Conservation (phyloP, 2,113 vertebrate genomes). For the Heterochromis multidens region DNA sequence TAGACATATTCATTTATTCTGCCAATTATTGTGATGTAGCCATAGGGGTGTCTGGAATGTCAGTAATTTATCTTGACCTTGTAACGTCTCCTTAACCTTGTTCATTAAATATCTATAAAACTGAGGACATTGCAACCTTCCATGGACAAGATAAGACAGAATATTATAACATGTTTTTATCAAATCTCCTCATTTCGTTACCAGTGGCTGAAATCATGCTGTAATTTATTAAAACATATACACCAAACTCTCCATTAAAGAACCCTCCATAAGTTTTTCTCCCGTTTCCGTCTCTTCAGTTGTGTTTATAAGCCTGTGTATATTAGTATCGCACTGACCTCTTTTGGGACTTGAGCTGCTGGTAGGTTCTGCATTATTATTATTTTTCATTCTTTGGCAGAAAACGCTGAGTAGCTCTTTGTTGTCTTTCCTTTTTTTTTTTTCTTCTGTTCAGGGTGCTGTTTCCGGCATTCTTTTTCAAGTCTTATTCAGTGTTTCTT, state of each 20-base stretch:
- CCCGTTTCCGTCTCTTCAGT: neutral
- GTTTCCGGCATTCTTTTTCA: neutral
- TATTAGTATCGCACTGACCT: neutral
- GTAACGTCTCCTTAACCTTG: conserved; percentile 17
- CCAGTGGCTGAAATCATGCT: neutral
- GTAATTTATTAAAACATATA: neutral
- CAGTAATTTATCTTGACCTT: conserved; percentile 7
- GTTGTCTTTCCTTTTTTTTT: neutral
- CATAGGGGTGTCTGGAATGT: conserved; percentile 15
- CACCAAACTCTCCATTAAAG: neutral
- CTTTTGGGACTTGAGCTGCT: neutral
- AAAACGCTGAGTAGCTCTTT: neutral
- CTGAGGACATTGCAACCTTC: neutral
- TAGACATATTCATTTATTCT: conserved; percentile 45
- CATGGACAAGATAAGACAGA: neutral
- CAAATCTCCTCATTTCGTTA: neutral
- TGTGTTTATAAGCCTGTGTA: neutral
- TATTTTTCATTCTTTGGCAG: neutral
- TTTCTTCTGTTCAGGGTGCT: neutral
- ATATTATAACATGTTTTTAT: neutral
- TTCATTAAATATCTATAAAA: conserved; percentile 37
- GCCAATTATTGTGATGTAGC: conserved; percentile 43
- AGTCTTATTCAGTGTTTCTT: neutral
- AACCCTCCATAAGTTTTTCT: neutral
- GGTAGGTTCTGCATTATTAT: neutral